phyloP scores from a whole-genome alignment of 1,140 invertebrate genomes.

The Meloidogyne exigua region DNA sequence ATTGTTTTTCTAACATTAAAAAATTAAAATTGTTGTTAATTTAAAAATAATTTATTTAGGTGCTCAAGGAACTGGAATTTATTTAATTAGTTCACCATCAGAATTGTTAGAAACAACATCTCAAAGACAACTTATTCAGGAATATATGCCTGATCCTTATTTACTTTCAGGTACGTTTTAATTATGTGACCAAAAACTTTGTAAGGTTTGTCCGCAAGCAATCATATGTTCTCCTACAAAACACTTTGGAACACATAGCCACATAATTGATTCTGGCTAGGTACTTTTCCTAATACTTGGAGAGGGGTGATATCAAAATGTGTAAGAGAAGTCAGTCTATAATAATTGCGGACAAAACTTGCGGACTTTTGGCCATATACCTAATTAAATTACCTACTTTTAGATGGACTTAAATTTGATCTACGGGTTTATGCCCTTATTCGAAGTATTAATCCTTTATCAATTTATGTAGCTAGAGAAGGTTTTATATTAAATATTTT shows the following conservation, averaged over 20 bases:
- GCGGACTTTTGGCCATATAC: too few species aligned
- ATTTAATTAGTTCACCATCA: conserved; percentile 64
- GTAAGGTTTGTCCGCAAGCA: too few species aligned
- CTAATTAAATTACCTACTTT: conserved; percentile 65
- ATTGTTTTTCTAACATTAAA: too few species aligned
- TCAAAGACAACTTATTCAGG: conserved; percentile 65
- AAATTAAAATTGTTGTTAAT: neutral
- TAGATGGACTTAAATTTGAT: conserved; percentile 67
- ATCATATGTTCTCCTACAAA: too few species aligned
- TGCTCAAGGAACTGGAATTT: conserved; percentile 68
- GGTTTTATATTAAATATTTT: conserved; percentile 30
- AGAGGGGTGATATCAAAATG: too few species aligned
- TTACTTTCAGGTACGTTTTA: too few species aligned
- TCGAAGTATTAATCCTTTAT: conserved; percentile 66
- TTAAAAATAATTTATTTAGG: conserved; percentile 54
- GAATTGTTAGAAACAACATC: conserved; percentile 57
- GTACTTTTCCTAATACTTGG: too few species aligned
- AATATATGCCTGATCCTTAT: conserved; percentile 66
- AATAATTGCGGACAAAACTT: too few species aligned
- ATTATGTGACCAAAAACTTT: too few species aligned
- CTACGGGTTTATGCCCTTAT: conserved; percentile 67
- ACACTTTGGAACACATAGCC: too few species aligned
- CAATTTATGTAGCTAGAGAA: conserved; percentile 67
- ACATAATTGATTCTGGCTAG: too few species aligned
- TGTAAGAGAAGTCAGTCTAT: too few species aligned